phyloP scores from a whole-genome alignment of 2,113 vertebrate species.

The Garra rufa region DNA sequence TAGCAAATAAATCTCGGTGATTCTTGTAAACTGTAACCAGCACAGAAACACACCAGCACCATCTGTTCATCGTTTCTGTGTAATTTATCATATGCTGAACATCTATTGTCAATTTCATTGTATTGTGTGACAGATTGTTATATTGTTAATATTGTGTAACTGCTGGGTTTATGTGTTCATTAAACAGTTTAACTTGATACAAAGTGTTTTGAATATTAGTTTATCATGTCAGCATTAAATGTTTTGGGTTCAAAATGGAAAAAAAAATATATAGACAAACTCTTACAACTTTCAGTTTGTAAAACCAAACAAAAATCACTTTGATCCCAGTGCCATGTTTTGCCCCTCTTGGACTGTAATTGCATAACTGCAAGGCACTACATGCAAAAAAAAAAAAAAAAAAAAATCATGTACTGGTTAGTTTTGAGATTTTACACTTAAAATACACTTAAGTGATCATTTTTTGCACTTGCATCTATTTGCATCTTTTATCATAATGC shows the following conservation, averaged over 20 bases:
- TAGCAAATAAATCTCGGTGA: neutral
- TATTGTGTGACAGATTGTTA: slow-evolving; percentile 1
- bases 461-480: no score
- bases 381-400: no score
- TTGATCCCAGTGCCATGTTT: no score
- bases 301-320: no score
- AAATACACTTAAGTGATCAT: no score
- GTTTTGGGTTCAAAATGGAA: no score
- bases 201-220: neutral
- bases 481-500: no score
- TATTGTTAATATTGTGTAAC: neutral
- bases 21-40: neutral
- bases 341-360: no score
- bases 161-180: slow-evolving; percentile 1
- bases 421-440: neutral
- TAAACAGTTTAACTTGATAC: slow-evolving; percentile 12
- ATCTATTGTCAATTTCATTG: neutral
- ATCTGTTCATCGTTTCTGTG: neutral
- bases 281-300: no score
- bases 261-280: no score
- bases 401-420: neutral
- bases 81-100: slow-evolving; percentile 7
- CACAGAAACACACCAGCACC: slow-evolving; percentile 26
- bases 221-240: neutral
- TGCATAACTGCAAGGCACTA: no score